A percentile compares a stretch with the other conserved stretches of the same genome.
Evolutionary conservation across 2,797 vertebrate species (phyloP).

Genomic region (Melanotaenia boesemani): DNA sequence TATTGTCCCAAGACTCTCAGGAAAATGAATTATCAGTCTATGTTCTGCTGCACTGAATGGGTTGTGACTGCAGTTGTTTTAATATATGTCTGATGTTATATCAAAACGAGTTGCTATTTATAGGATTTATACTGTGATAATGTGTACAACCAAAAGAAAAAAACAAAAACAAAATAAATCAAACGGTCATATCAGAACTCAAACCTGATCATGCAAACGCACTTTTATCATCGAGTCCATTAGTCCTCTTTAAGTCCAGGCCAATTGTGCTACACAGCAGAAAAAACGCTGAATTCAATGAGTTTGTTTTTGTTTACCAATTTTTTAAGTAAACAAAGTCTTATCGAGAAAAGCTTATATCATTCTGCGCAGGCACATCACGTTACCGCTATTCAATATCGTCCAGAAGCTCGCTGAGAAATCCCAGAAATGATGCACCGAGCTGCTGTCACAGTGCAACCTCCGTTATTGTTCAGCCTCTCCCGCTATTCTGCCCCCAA

Average conservation of each 20-base stretch:
- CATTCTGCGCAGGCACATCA: conserved; percentile 36
- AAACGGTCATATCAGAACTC: neutral
- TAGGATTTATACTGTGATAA: neutral
- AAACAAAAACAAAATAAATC: neutral
- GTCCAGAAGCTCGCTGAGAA: conserved; percentile 48
- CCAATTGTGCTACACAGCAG: conserved; percentile 42
- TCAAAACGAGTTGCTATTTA: neutral
- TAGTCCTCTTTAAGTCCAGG: conserved; percentile 49
- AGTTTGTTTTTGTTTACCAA: conserved; percentile 29
- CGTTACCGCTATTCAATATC: conserved; percentile 54
- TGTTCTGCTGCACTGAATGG: neutral
- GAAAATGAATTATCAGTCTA: neutral
- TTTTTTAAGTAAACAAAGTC: conserved; percentile 33
- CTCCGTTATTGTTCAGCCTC: conserved; percentile 58
- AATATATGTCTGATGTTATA: neutral
- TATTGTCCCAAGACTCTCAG: neutral
- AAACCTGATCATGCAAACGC: conserved; percentile 31
- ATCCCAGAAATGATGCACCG: conserved; percentile 69
- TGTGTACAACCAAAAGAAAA: neutral
- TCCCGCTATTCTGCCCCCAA: conserved; percentile 18
- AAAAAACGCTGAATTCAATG: conserved; percentile 16
- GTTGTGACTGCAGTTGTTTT: conserved; percentile 26
- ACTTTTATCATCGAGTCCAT: conserved; percentile 52
- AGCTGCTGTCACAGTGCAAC: conserved; percentile 53
- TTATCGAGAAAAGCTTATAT: conserved; percentile 24